phyloP scores from a whole-genome alignment of 2,797 vertebrate species.

The Pygocentrus nattereri region DNA sequence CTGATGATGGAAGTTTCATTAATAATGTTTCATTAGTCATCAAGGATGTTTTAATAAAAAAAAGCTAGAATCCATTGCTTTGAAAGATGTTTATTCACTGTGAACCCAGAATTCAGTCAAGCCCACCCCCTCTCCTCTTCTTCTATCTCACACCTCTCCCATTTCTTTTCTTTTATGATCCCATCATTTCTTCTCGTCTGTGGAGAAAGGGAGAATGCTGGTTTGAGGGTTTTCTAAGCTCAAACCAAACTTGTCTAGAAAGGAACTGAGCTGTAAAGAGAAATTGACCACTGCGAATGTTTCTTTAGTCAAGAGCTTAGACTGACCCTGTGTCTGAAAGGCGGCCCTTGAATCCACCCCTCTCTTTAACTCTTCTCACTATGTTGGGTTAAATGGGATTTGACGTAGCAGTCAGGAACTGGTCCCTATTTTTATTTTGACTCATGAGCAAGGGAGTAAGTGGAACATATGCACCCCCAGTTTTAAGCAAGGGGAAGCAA shows the following conservation, averaged over 20 bases:
- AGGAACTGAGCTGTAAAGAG: neutral
- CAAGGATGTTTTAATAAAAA: neutral
- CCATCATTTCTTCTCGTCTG: conserved; percentile 22
- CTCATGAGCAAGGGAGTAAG: neutral
- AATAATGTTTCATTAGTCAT: no score
- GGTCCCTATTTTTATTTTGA: neutral
- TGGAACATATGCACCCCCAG: neutral
- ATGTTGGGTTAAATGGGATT: neutral
- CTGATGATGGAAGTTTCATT: neutral
- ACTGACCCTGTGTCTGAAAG: no score
- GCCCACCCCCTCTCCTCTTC: neutral
- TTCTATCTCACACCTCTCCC: neutral
- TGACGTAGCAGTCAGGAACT: neutral
- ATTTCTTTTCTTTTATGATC: neutral
- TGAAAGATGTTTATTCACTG: neutral
- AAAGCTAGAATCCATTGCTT: no score
- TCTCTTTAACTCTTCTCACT: neutral
- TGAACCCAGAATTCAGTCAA: neutral
- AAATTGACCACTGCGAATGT: neutral
- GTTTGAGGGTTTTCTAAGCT: neutral
- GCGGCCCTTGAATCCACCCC: neutral
- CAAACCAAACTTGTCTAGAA: neutral
- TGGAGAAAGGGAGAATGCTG: conserved; percentile 4
- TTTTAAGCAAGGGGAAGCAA: neutral
- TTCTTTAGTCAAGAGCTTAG: neutral